Evolutionary conservation across 2,797 vertebrate species (phyloP).

Genomic region (Leucoraja ocellata): DNA sequence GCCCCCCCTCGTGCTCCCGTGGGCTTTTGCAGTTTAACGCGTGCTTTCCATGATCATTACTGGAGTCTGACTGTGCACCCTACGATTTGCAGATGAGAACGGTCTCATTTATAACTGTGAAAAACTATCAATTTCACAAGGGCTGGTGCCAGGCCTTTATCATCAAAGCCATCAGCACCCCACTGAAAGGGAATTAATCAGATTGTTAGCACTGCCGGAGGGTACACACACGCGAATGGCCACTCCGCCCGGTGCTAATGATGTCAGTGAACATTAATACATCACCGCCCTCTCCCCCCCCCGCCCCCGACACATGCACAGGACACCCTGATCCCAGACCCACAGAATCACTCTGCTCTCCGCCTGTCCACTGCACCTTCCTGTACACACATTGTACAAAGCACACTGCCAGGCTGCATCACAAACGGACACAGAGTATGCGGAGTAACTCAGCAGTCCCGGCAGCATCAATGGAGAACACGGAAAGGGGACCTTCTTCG

Average conservation of each 20-base stretch:
- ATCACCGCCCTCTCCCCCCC: neutral
- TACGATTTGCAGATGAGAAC: constrained; percentile 70
- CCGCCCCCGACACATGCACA: neutral
- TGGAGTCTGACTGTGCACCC: constrained; percentile 78
- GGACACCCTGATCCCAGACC: neutral
- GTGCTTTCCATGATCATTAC: constrained; percentile 84
- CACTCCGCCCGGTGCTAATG: neutral
- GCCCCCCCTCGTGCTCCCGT: constrained; percentile 65
- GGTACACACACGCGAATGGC: constrained; percentile 24
- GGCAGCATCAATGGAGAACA: no score
- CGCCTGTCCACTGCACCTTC: neutral
- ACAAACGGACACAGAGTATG: no score
- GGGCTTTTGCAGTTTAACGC: constrained; percentile 91
- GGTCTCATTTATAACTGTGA: constrained; percentile 79
- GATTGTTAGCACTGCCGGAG: constrained; percentile 69
- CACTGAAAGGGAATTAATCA: constrained; percentile 87
- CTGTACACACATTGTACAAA: neutral
- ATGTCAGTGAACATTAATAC: constrained; percentile 35
- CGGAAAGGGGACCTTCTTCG: no score
- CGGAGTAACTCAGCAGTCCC: no score
- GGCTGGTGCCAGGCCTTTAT: constrained; percentile 73
- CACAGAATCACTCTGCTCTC: neutral
- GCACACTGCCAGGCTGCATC: no score
- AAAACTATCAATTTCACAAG: constrained; percentile 84
- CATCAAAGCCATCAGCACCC: constrained; percentile 75